These are phyloP conservation scores for Lindbergichthys nudifrons DNA, from an alignment of 2,797 vertebrate genomes.

Conservation along the genomic window DNA sequence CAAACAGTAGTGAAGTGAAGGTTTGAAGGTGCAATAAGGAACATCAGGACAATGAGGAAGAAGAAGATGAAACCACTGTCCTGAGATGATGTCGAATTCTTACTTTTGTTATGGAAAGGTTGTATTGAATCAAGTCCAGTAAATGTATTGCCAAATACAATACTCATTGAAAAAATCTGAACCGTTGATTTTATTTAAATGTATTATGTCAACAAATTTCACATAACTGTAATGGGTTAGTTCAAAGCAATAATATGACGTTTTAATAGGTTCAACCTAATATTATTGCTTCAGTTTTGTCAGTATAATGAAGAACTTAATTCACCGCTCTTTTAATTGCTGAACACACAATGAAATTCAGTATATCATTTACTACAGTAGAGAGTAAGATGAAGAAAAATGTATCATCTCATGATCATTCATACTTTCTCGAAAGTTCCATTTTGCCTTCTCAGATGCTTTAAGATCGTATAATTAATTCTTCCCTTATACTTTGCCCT, in stretches of 20 bases:
- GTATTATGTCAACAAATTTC: too few relatives aligned
- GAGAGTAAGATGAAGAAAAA: too few relatives aligned
- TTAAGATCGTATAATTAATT: neutral
- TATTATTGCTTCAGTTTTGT: too few relatives aligned
- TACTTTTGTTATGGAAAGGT: neutral
- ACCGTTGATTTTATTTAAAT: too few relatives aligned
- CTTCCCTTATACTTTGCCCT: conserved; percentile 10
- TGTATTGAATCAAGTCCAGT: neutral
- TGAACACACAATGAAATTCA: neutral
- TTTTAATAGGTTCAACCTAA: too few relatives aligned
- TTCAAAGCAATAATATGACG: too few relatives aligned
- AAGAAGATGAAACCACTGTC: neutral
- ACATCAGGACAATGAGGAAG: neutral
- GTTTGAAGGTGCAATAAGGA: neutral
- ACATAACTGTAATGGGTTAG: too few relatives aligned
- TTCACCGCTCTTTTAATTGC: neutral
- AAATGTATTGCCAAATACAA: neutral
- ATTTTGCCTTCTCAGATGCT: conserved; percentile 1
- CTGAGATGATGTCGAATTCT: neutral
- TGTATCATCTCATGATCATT: neutral
- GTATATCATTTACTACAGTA: neutral
- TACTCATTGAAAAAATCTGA: too few relatives aligned
- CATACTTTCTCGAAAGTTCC: neutral
- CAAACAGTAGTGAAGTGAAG: conserved; percentile 21
- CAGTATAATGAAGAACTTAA: neutral